Evolutionary conservation across 1,140 invertebrate species (phyloP), one percentile per base, ranked within the genome.

Genomic region (Drosophila kohkoa): DNA sequence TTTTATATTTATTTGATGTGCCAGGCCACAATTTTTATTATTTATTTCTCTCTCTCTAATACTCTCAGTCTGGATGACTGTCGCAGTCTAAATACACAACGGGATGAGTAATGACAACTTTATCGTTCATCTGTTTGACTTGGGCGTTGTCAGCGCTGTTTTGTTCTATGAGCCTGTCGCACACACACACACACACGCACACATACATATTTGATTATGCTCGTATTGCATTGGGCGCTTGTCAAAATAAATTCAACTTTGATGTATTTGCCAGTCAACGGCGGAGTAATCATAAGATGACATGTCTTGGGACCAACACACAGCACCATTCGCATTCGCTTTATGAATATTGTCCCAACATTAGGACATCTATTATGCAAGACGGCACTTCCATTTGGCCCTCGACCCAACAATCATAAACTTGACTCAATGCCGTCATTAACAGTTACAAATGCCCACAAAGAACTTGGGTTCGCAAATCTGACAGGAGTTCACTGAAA

Each of bases 91-190:
- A 76, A 60, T 60, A 72, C 68, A 71, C 59, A 71, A 20, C 20
- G 51, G 58, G 25, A 72, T 72, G 77, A 71, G 73, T 79, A 79
- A 79, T 79, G 77, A 71, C 73, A 79, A 72, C 60, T 79, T 76
- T 76, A 79, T 79, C 62, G 73, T 43, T 78, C 55, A 78, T 75
- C 66, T 75, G 66, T 66, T 66, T 45, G 60, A 41, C 15, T 64
- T 76, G 55, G 51, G 30, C 20, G 25, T 65, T 65, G 59, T 75
- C 48, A 54, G 41, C 71, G 48, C 32, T 25, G 20, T 59, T 64
- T 62, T 71, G 63, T 62, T 63, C 20, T 35, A 55, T 32, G n/a
- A 11, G 25, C 10, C 54, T 57, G 28, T 15, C 51, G 32, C 13
- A 54, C n/a, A 30, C 48, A 52, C 46, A 20, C 46, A 25, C 15